Base-by-base conservation (phyloP, 1,140 invertebrate species). In the Pomacea maculata region DNA sequence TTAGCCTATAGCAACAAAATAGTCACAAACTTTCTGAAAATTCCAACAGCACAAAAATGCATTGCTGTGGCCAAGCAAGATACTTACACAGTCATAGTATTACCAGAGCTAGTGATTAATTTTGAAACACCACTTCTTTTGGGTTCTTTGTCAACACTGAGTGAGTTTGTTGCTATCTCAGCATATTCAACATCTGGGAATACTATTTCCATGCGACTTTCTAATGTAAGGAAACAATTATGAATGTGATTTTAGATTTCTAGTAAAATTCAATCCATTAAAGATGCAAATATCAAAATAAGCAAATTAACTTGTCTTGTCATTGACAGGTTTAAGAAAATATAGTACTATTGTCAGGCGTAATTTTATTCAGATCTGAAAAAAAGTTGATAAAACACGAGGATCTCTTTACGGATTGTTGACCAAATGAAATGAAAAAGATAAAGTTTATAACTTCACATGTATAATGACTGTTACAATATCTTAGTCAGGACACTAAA, bases 101-200 rank as follows among this genome's bases (percentile, higher is more conserved):
- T 94, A 14, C 92, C 91, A 21, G 94, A 89, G 6, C 94, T 76
- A n/a, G 81, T 85, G 21, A 96, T 89, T n/a, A 88, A 87, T 88
- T 95, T 96, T n/a, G 87, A 91, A 6, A 95, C 93, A 83, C 92
- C 92, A 86, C 94, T 94, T 85, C 95, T 91, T 86, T 93, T 94
- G 8, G 95, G 95, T 90, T 96, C 95, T 67, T 92, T 84, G 89
- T 96, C 96, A 15, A 97, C 95, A 89, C 92, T 92, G 14, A 97
- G 88, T 12, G 95, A 94, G 85, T 95, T 93, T 89, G 93, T 95
- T 25, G 92, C 95, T 85, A 96, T 94, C 88, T 94, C 92, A 17
- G 95, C 95, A 87, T 95, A 92, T 85, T 92, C 88, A 17, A 88
- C 83, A 61, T 92, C 93, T 67, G 93, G 91, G 90, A 96, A 96